Conservation (phyloP, 2,888 invertebrate species). For the Pristionchus mayeri region DNA sequence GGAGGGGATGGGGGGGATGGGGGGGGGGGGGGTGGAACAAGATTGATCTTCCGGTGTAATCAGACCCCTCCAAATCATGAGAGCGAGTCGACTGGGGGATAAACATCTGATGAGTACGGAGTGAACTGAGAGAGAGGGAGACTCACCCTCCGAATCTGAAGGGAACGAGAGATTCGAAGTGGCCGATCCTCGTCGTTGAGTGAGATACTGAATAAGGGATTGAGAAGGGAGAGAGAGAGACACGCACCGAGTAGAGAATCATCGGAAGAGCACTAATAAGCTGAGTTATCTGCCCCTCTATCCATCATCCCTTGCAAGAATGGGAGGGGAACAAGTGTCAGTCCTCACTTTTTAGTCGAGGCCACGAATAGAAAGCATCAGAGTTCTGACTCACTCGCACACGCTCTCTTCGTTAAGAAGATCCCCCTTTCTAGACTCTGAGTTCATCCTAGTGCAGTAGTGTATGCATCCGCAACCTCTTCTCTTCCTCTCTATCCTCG, state of each 20-base stretch:
- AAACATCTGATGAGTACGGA: background rate
- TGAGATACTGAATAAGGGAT: background rate
- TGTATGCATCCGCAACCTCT: no score
- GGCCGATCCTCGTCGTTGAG: slow-evolving; percentile 13
- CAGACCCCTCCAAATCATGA: slow-evolving; percentile 15
- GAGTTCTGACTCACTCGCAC: background rate
- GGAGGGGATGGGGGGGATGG: no score
- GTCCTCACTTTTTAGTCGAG: background rate
- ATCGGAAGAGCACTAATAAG: slow-evolving; percentile 7
- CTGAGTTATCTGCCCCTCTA: slow-evolving; percentile 1
- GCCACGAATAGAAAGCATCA: background rate
- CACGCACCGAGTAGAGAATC: slow-evolving; percentile 11
- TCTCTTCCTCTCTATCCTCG: background rate
- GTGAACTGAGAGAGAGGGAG: background rate
- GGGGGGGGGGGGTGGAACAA: background rate
- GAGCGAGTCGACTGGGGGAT: background rate
- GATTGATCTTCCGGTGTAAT: slow-evolving; percentile 8
- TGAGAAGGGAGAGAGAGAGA: background rate
- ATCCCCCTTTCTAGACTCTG: no score
- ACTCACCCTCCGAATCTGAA: slow-evolving; percentile 30
- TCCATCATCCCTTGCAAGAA: slow-evolving; percentile 40
- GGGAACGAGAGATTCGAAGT: background rate
- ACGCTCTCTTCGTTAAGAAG: no score
- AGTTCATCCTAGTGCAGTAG: no score
- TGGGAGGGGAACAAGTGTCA: slow-evolving; percentile 29